Evolutionary conservation across 2,797 vertebrate species (phyloP), one percentile per base, ranked within the genome.

Genomic region (Amphiprion clarkii): DNA sequence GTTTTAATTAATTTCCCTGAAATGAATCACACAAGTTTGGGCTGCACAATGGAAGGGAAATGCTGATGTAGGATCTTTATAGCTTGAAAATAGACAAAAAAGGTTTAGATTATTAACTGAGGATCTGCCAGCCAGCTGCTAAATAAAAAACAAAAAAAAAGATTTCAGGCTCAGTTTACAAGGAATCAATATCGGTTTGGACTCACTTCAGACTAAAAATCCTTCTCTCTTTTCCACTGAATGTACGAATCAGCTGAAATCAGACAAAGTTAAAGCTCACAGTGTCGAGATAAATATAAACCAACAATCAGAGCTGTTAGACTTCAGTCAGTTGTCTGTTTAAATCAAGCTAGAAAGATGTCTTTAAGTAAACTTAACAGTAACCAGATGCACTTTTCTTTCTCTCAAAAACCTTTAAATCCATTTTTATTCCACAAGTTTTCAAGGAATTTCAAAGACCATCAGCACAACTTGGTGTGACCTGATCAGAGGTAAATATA

Each of bases 341-440:
- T 53, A 36, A 56, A 36, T 4, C 17, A 12, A 55, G 9, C 10
- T 40, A 7, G 6, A 49, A 6, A 9, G 13, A 71, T 61, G 12
- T 23, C 29, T 52, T 17, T 56, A 16, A 19, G 2, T 5, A 7
- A 79, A 75, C 52, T 52, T n/a, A 27, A 46, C 27, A 52, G 25
- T 46, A 46, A 36, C 36, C 16, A 7, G 5, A 23, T 7, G 25
- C 72, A 81, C 63, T 44, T 10, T 17, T 46, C 33, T 51, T 21
- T 48, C 44, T 52, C 40, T 71, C 31, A 40, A 57, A 67, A 73
- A 40, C 31, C 2, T 61, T 60, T 58, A 63, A 79, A 76, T 73
- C 54, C 71, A 1, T 10, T 23, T 46, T 17, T 6, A 7, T 6
- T 31, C 31, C 31, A 31, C 31, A 31, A 19, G 25, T 7, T 36